phyloP scores from a whole-genome alignment of 2,888 invertebrate species.

The Scaptodrosophila latifasciaeformis region DNA sequence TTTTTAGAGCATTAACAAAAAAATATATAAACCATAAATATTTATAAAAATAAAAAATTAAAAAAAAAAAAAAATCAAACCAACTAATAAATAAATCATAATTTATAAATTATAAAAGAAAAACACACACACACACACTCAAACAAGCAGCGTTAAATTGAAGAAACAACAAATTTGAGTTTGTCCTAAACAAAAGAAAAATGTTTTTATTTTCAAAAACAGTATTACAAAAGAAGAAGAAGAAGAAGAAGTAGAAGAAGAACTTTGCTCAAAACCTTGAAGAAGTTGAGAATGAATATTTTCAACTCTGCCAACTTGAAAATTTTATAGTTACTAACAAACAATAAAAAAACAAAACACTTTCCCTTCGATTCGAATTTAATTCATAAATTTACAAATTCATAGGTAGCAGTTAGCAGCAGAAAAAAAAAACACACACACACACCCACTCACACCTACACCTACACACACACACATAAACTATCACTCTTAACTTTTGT shows the following conservation, averaged over 20 bases:
- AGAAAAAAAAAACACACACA: not conserved
- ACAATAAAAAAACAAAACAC: not conserved
- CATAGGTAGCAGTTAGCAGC: not conserved
- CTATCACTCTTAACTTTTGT: too few species aligned
- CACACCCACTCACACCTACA: not conserved
- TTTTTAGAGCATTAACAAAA: conserved; percentile 65
- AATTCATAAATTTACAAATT: not conserved
- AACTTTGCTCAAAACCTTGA: conserved; percentile 49
- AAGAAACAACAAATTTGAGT: too few species aligned
- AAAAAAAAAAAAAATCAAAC: conserved; percentile 18
- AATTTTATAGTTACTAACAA: not conserved
- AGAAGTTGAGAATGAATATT: not conserved
- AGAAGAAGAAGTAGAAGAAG: conserved; percentile 16
- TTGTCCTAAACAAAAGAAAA: conserved; percentile 19
- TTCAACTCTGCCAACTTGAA: too few species aligned
- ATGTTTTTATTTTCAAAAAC: conserved; percentile 15
- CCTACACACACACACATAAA: conserved; percentile 1
- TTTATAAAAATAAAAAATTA: conserved; percentile 27
- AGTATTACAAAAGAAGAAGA: conserved; percentile 12
- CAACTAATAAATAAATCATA: not conserved
- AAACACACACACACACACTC: conserved; percentile 26
- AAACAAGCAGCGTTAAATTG: too few species aligned
- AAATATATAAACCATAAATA: conserved; percentile 34
- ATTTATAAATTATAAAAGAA: conserved; percentile 21
- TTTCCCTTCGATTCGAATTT: not conserved